A percentile compares a stretch with the other conserved stretches of the same genome.
These are phyloP conservation scores for Lota lota DNA, from an alignment of 2,113 vertebrate genomes.

Conservation along the genomic window DNA sequence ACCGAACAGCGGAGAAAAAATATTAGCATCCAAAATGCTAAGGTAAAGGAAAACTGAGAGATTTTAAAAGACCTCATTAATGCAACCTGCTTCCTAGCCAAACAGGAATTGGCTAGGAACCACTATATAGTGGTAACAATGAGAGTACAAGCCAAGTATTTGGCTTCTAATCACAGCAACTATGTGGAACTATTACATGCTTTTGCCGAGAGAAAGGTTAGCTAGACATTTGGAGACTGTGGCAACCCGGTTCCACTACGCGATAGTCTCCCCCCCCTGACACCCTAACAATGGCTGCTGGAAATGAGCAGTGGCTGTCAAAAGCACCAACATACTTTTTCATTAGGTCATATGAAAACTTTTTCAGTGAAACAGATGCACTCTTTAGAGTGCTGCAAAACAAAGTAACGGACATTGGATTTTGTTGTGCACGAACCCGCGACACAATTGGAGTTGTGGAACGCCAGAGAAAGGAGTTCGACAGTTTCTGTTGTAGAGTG, in stretches of 20 bases:
- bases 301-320: slow-evolving; percentile 1
- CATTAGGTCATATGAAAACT: neutral
- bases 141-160: slow-evolving; percentile 11
- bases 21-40: slow-evolving; percentile 12
- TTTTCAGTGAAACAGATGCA: neutral
- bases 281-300: neutral
- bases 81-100: slow-evolving; percentile 25
- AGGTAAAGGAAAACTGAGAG: slow-evolving; percentile 24
- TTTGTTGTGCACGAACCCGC: neutral
- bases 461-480: slow-evolving; percentile 23
- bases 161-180: slow-evolving; percentile 3
- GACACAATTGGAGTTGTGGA: neutral
- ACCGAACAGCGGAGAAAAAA: neutral
- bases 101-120: slow-evolving; percentile 30
- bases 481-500: too few relatives aligned
- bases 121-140: slow-evolving; percentile 24
- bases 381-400: slow-evolving; percentile 3
- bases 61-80: slow-evolving; percentile 7
- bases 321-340: slow-evolving; percentile 8
- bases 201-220: slow-evolving; percentile 20
- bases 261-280: too few relatives aligned
- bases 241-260: too few relatives aligned
- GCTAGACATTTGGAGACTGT: slow-evolving; percentile 21
- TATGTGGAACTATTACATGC: slow-evolving; percentile 15
- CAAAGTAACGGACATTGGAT: slow-evolving; percentile 1